phyloP scores from a whole-genome alignment of 2,797 vertebrate genomes.

The Alosa sapidissima region DNA sequence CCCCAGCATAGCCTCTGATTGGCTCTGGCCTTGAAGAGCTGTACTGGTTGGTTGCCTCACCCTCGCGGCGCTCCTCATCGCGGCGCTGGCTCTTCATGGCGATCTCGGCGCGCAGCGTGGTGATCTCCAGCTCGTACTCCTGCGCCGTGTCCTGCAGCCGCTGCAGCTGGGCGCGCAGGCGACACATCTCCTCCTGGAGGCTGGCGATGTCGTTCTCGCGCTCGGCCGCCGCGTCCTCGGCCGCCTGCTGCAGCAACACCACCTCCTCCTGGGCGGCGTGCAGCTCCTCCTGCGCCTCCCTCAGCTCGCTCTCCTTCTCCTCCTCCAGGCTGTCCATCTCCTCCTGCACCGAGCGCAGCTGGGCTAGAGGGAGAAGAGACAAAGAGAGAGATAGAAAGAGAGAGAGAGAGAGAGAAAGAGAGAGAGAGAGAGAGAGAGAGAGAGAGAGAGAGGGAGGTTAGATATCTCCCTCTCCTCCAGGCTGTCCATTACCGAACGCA shows the following conservation, averaged over 20 bases:
- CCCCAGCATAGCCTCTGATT: background rate
- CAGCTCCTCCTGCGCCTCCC: conserved; percentile 79
- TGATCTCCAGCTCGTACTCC: conserved; percentile 87
- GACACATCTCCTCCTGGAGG: conserved; percentile 84
- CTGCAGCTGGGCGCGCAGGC: conserved; percentile 78
- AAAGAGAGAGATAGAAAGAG: conserved; percentile 31
- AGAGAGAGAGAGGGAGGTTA: no score
- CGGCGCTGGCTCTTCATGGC: conserved; percentile 79
- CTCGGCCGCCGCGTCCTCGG: conserved; percentile 79
- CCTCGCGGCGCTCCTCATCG: conserved; percentile 72
- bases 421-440: no score
- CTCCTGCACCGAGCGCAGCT: conserved; percentile 82
- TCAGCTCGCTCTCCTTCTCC: conserved; percentile 80
- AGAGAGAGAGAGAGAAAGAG: conserved; percentile 19
- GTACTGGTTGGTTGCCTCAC: conserved; percentile 57
- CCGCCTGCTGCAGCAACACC: conserved; percentile 74
- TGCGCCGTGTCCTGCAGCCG: conserved; percentile 75
- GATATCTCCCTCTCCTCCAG: background rate
- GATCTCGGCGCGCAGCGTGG: conserved; percentile 83
- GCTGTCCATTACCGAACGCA: no score
- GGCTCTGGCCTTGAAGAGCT: background rate
- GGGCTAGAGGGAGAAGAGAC: conserved; percentile 64
- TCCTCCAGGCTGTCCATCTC: conserved; percentile 83
- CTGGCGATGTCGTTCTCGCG: conserved; percentile 87
- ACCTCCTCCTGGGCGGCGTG: conserved; percentile 80